These are phyloP conservation scores for Melanotaenia trifasciata DNA, from an alignment of 2,797 vertebrate genomes.

Conservation along the genomic window DNA sequence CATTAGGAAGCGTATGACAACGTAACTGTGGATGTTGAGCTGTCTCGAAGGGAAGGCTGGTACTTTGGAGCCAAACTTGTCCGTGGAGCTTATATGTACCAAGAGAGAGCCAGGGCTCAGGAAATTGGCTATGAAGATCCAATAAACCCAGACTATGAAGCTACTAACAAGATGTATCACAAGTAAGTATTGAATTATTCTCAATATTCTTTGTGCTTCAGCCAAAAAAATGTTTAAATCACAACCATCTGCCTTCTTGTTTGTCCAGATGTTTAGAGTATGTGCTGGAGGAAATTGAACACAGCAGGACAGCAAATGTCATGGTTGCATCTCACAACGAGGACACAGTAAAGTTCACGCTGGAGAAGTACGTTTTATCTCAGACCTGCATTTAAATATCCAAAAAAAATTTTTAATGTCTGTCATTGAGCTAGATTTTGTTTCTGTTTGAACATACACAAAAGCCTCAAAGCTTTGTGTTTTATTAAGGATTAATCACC, in stretches of 20 bases:
- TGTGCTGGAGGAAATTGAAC: slow-evolving; percentile 90
- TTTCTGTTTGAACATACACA: slow-evolving; percentile 19
- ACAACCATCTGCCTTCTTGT: slow-evolving; percentile 13
- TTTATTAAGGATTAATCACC: slow-evolving; percentile 22
- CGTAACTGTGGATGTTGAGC: slow-evolving; percentile 87
- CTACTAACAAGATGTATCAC: slow-evolving; percentile 93
- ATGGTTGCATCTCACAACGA: slow-evolving; percentile 98
- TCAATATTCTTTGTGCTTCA: neutral
- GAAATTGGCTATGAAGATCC: slow-evolving; percentile 93
- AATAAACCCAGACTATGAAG: slow-evolving; percentile 91
- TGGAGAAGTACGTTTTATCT: slow-evolving; percentile 79
- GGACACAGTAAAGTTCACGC: slow-evolving; percentile 88
- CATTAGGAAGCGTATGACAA: slow-evolving; percentile 87
- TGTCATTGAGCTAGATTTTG: neutral
- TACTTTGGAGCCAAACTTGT: slow-evolving; percentile 93
- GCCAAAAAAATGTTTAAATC: slow-evolving; percentile 1
- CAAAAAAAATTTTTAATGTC: neutral
- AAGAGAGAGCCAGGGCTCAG: slow-evolving; percentile 87
- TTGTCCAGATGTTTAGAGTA: slow-evolving; percentile 89
- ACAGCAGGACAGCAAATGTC: slow-evolving; percentile 82
- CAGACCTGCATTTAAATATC: neutral
- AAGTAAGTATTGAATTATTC: slow-evolving; percentile 77
- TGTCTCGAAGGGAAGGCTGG: slow-evolving; percentile 90
- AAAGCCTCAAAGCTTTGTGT: slow-evolving; percentile 20
- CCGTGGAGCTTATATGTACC: slow-evolving; percentile 94